Base-by-base conservation (phyloP, 2,888 invertebrate genomes). In the Ctenicera cuprea region DNA sequence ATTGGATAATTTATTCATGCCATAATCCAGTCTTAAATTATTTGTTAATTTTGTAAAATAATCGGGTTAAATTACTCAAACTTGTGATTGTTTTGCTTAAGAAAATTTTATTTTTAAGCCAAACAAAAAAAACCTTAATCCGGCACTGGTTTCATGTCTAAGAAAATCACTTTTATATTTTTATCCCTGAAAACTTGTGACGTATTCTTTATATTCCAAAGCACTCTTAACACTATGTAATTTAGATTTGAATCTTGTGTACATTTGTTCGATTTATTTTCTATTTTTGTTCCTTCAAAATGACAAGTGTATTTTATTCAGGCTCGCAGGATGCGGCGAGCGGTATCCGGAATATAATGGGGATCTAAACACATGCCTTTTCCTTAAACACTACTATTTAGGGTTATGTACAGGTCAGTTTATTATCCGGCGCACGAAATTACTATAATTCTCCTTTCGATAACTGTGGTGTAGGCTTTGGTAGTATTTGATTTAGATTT, bases 361-460 rank as follows among this genome's bases (percentile, higher is more conserved):
- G 71, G 71, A 64, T 54, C 73, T 76, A 76, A 76, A 76, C 70
- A 76, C 71, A 76, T 71, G 59, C 71, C 76, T 71, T 38, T 63
- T 66, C 76, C 59, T 52, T 76, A 73, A 80, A 75, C 77, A 80
- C 78, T 76, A 77, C 77, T 78, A 80, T 80, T 80, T 77, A 76
- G 76, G 71, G 71, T 74, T 77, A 75, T 68, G 76, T 77, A 75
- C 77, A 76, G 78, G 74, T 75, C 78, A 77, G 75, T 80, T 79
- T 77, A 78, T 80, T 79, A 79, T 78, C 76, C 74, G 71, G 61
- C 74, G 63, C 43, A 48, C 54, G 61, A 78, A 80, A 80, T 80
- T 74, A 80, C 80, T 80, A 77, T 80, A 80, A 80, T 80, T 77
- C 68, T 30, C 64, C 76, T 79, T 77, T 80, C 69, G 74, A 75